phyloP scores from a whole-genome alignment of 1,140 invertebrate genomes.

The Tetramorium alpestre region DNA sequence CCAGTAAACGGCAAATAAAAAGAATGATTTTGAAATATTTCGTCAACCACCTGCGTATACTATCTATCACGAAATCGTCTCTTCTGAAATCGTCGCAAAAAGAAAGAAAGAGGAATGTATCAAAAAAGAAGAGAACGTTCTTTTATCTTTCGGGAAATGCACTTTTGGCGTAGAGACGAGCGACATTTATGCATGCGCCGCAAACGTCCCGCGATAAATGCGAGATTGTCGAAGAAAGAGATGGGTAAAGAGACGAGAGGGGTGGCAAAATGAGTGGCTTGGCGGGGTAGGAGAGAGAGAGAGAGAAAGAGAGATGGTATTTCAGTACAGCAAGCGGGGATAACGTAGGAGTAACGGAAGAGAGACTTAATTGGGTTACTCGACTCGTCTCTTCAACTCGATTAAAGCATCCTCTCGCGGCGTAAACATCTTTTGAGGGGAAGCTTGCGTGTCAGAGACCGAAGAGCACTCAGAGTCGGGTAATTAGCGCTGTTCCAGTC shows the following conservation, averaged over 20 bases:
- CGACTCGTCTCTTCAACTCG: conserved; percentile 80
- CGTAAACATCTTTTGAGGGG: conserved; percentile 81
- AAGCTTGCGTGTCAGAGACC: conserved; percentile 73
- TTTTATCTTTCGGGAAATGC: conserved; percentile 38
- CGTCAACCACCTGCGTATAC: neutral
- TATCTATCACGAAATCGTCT: no score
- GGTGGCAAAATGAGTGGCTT: neutral
- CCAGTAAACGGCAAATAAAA: neutral
- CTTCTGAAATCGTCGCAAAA: neutral
- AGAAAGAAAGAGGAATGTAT: neutral
- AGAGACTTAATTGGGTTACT: conserved; percentile 79
- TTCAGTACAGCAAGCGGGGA: conserved; percentile 31
- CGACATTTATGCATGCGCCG: conserved; percentile 62
- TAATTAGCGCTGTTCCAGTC: conserved; percentile 77
- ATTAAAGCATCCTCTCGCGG: conserved; percentile 77
- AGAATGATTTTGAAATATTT: neutral
- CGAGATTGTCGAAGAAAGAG: conserved; percentile 10
- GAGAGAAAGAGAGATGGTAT: neutral
- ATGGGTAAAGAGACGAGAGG: neutral
- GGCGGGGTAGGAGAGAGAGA: neutral
- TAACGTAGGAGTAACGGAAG: conserved; percentile 70
- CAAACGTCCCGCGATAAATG: conserved; percentile 26
- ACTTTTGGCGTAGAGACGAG: conserved; percentile 26
- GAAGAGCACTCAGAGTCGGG: conserved; percentile 73
- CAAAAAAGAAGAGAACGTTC: conserved; percentile 1